Base-by-base conservation (phyloP, 1,140 invertebrate genomes). In the Melitaea cinxia region DNA sequence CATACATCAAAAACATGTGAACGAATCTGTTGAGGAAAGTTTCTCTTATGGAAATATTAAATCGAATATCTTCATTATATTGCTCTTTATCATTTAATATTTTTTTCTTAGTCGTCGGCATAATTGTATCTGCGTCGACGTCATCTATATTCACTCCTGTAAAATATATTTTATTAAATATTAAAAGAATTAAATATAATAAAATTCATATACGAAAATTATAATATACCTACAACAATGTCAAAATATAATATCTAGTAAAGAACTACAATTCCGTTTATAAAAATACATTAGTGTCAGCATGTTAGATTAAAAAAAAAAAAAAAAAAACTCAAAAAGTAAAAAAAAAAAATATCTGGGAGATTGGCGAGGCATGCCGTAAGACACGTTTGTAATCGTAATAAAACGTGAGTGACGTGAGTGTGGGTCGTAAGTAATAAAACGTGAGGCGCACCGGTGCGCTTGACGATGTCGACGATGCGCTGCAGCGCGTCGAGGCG, bases 1-100 rank as follows among this genome's bases (percentile, higher is more conserved):
- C 98, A 79, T 99, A 99, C 63, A 95, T 95, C 58, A 96, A 94
- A 91, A 99, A 99, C 91, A 99, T 96, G 78, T 98, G 96, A 59
- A 98, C 96, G 89, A 99, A 99, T 86, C 98, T 94, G 91, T 99
- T 99, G 4, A 99, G 93, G 89, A 99, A 99, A 37, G 98, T 96
- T 91, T 99, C 98, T 50, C 99, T 93, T 26, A 99, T 92, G 4
- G 96, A 95, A 83, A 96, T 96, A 89, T 99, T 99, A 76, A 99
- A 96, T 65, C 95, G 94, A 66, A 99, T 92, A 83, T 97, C 97
- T 80, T 97, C 95, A 49, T 95, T 92, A 83, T 97, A 97, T 63
- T 95, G 93, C 66, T 96, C 95, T 73, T 95, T 94, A 12, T 93
- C 90, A 1, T 92, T 92, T 3, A 94, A 82, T 63, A 91, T 85